phyloP scores from a whole-genome alignment of 2,888 invertebrate species.

The Xestia ashworthii region DNA sequence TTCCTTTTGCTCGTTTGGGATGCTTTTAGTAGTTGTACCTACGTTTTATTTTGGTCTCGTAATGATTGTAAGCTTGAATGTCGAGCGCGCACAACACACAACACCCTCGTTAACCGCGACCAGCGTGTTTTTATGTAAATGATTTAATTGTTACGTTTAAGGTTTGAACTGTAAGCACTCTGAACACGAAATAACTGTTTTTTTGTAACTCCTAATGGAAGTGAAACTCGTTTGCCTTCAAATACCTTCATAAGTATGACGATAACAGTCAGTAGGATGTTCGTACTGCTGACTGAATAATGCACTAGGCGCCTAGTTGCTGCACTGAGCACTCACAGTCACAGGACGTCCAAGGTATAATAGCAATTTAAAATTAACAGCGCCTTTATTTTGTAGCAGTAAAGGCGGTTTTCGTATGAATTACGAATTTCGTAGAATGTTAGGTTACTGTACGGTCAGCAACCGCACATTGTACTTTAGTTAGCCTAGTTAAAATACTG shows the following conservation, averaged over 20 bases:
- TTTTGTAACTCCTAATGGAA: conserved; percentile 10
- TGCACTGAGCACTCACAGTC: neutral
- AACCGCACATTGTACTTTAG: no score
- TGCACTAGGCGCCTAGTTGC: neutral
- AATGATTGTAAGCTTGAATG: conserved; percentile 63
- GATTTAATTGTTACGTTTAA: conserved; percentile 53
- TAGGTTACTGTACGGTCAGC: no score
- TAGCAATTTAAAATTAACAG: neutral
- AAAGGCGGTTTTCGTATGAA: neutral
- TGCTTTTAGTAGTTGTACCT: conserved; percentile 59
- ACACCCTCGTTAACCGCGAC: conserved; percentile 53
- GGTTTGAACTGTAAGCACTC: conserved; percentile 26
- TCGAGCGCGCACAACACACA: conserved; percentile 46
- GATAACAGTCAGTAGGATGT: neutral
- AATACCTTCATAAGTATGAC: neutral
- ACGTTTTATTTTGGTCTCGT: conserved; percentile 62
- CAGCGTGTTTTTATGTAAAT: conserved; percentile 53
- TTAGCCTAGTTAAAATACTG: no score
- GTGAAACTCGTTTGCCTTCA: neutral
- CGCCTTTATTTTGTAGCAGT: neutral
- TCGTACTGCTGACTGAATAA: neutral
- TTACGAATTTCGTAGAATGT: neutral
- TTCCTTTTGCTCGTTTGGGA: conserved; percentile 60
- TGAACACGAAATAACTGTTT: conserved; percentile 1
- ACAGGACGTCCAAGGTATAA: neutral